Evolutionary conservation across 2,797 vertebrate genomes (phyloP), one percentile per base, ranked within the genome.

Genomic region (Malacoraja senta): DNA sequence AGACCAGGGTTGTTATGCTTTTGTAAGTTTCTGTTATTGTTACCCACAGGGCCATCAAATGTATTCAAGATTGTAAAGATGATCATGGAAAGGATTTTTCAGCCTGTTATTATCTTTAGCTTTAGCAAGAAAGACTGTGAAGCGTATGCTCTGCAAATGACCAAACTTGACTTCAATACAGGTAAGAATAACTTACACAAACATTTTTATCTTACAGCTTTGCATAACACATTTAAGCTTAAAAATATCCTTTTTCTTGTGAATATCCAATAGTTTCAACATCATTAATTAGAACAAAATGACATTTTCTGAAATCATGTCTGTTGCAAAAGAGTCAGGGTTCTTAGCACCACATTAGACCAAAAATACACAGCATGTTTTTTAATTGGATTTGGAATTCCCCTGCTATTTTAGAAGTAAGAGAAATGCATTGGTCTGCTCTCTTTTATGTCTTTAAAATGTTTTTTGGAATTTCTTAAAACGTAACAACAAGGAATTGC

Each of bases 61-160:
- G 99, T 99, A 74, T 99, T 99, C 95, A 99, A 99, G 95, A 99
- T 99, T 93, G 99, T 99, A 93, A 99, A 99, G 96, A 99, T 99
- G 99, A 99, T 99, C 93, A 99, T 99, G 98, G 99, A 99, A 96
- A 98, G 98, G 93, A 99, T 99, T 96, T 99, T 99, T 95, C 99
- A 99, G 94, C 99, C 99, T 0, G 99, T 99, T 93, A 99, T 99
- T 95, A 99, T 99, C 94, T 99, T 99, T 95, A 99, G 98, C 95
- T 99, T 99, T 96, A 99, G 99, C 95, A 99, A 99, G 94, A 99
- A 99, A 93, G 99, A 99, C 93, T 99, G 99, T 21, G 99, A 99
- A 96, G 98, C 99, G 8, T 99, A 99, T 21, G 99, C 99, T 4
- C 97, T 99, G 94, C 99, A 99, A 93, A 98, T 99, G 96, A 97